Base-by-base conservation (phyloP, 2,113 vertebrate genomes). In the Australoheros scitulus region DNA sequence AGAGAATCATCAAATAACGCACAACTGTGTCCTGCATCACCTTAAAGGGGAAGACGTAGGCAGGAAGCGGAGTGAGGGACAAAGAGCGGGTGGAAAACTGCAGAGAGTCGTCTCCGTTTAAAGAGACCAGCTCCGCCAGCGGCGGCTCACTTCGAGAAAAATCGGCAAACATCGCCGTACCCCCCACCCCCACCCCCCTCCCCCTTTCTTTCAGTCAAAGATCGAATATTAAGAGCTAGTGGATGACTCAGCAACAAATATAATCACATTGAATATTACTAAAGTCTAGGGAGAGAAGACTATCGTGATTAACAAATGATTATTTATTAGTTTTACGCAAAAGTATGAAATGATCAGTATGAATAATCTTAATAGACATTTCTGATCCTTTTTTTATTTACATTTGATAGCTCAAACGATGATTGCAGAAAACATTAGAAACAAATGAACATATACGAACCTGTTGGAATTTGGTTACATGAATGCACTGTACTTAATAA, bases 41-140 rank as follows among this genome's bases (percentile, higher is more conserved):
- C 81, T 89, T 88, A 83, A 89, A 92, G 86, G 86, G 84, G 64
- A 80, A 85, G 79, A 38, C 89, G 83, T 77, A 80, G 79, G 47
- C 75, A 38, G 59, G 60, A 34, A 65, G 80, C 61, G 22, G 84
- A 29, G 76, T 52, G 36, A 26, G n/a, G 87, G 84, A 93, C 91
- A 91, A 91, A 92, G 89, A 89, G 72, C 76, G 55, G 79, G 32
- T 74, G 87, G 84, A 55, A 78, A 87, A 72, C 86, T 89, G 91
- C 92, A 76, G 80, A 70, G 75, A 61, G 75, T 79, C 75, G 64
- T 79, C 59, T 79, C 65, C 41, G 86, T 68, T 85, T 65, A 68
- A 64, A 61, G 86, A 74, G 79, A 82, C 78, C 82, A 32, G 89
- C 90, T 89, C 84, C 61, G 77, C 64, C 85, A 65, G 61, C 43